Base-by-base conservation (phyloP, 2,888 invertebrate species). In the Neelides folsomi region DNA sequence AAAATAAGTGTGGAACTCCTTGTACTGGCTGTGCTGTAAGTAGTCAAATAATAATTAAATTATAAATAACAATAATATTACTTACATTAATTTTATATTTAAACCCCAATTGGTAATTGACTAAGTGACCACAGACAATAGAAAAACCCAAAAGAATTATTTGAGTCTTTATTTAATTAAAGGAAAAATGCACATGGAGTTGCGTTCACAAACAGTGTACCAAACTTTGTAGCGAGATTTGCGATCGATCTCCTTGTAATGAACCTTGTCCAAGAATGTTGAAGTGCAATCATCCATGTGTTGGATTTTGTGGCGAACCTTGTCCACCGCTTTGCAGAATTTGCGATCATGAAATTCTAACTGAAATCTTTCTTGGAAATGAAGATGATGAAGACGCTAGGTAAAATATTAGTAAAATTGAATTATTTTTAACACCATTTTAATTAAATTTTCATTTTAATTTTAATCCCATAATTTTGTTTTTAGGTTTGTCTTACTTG, bases 271-370 rank as follows among this genome's bases (percentile, higher is more conserved):
- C 49, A 2, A 52, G 60, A 52, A 16, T 16, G 16, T 69, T 73
- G 1, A 2, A 36, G 34, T 60, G 60, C 62, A 65, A 66, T 2
- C 72, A 73, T 56, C 51, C 48, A 1, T 71, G 75, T 57, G 61
- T 65, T 70, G 74, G 83, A 12, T 74, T 81, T 47, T 84, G 83
- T 70, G 81, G 81, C n/a, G 83, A 84, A 68, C 73, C 73, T 9
- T 83, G 82, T 68, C 80, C 80, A 13, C 68, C 68, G 35, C 64
- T 77, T 48, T 83, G 83, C 70, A 68, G 72, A 20, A 45, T 66
- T 13, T 83, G 83, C 70, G 63, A 76, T 53, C 51, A 65, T 18
- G 65, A 68, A 7, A 64, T 66, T 57, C 67, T 69, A 19, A 37
- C 43, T 1, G 52, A 55, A 15, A 43, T 52, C n/a, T 12, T 54